These are phyloP conservation scores for Tauraco erythrolophus DNA, from an alignment of 2,113 vertebrate species.

Conservation along the genomic window DNA sequence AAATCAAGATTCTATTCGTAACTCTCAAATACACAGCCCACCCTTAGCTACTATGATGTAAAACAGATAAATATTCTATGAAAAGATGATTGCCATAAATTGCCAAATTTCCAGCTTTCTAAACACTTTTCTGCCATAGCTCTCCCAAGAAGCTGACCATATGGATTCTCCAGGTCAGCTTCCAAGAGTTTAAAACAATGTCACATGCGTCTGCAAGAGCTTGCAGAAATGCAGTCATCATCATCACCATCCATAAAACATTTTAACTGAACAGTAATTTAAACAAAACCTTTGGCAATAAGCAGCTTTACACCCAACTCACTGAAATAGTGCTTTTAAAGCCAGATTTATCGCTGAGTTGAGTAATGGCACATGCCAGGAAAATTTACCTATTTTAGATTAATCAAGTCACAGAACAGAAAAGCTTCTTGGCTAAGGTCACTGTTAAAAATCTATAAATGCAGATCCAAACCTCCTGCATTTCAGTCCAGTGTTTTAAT, in stretches of 20 bases:
- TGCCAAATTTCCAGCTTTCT: background rate
- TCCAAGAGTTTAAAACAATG: background rate
- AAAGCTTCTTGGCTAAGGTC: background rate
- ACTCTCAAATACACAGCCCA: background rate
- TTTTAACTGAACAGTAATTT: background rate
- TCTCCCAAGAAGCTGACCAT: background rate
- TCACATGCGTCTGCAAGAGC: background rate
- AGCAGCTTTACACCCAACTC: background rate
- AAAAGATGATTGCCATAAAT: background rate
- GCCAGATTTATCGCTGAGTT: background rate
- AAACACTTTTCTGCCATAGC: background rate
- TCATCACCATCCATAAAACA: background rate
- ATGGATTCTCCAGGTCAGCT: background rate
- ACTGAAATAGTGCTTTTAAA: background rate
- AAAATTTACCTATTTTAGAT: background rate
- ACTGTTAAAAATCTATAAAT: background rate
- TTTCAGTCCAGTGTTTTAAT: background rate
- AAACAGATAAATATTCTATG: background rate
- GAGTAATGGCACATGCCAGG: background rate
- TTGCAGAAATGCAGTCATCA: background rate
- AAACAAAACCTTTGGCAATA: background rate
- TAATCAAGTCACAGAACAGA: background rate
- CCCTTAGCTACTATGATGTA: background rate
- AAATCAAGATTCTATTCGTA: background rate
- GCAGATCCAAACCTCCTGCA: background rate